Conservation (phyloP, 2,113 vertebrate genomes). For the Syngnathus floridae region DNA sequence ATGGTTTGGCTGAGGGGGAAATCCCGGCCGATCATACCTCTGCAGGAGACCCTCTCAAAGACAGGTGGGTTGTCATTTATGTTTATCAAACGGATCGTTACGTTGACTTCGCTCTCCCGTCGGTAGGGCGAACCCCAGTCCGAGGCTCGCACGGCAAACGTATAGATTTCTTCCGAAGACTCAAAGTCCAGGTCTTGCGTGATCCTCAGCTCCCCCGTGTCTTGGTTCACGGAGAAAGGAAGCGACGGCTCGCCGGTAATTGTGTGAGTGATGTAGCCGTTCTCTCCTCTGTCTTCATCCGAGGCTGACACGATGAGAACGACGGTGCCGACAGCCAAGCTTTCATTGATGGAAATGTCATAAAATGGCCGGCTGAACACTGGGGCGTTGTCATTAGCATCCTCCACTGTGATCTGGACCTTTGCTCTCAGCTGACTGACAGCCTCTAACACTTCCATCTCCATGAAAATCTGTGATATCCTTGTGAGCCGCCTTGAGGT, state of each 20-base stretch:
- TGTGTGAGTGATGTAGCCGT: constrained; percentile 87
- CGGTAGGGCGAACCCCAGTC: constrained; percentile 96
- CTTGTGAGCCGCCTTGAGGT: constrained; percentile 75
- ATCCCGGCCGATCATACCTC: constrained; percentile 84
- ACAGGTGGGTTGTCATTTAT: constrained; percentile 91
- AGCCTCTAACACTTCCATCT: constrained; percentile 75
- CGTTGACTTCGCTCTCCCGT: constrained; percentile 88
- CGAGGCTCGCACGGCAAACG: constrained; percentile 84
- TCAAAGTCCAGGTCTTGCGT: constrained; percentile 89
- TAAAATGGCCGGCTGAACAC: constrained; percentile 79
- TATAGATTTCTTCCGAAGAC: constrained; percentile 83
- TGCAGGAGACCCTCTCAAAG: constrained; percentile 90
- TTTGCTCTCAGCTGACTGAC: constrained; percentile 72
- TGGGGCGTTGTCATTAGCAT: constrained; percentile 87
- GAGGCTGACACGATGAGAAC: constrained; percentile 79
- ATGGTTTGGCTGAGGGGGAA: constrained; percentile 84
- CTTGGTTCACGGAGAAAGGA: constrained; percentile 86
- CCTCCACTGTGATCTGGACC: constrained; percentile 79
- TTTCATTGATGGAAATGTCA: constrained; percentile 82
- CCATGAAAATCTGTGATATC: constrained; percentile 75
- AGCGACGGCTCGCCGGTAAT: constrained; percentile 78
- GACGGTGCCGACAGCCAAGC: constrained; percentile 75
- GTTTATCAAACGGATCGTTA: constrained; percentile 84
- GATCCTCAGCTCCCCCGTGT: constrained; percentile 83
- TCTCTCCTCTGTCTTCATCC: constrained; percentile 87